phyloP scores from a whole-genome alignment of 2,888 invertebrate species.

The Euproctis similis region DNA sequence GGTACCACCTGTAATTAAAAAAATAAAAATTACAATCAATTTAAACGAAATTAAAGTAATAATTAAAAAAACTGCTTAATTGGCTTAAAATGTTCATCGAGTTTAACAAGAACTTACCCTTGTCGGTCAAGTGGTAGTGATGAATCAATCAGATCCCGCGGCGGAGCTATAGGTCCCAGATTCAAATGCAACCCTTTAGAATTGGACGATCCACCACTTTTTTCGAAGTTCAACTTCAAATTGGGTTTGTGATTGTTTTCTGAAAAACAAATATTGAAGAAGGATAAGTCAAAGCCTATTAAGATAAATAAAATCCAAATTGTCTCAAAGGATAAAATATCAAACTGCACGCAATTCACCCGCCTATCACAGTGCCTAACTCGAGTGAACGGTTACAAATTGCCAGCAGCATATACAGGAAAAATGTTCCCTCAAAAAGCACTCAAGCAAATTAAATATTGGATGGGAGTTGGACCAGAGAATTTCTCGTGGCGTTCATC shows the following conservation, averaged over 20 bases:
- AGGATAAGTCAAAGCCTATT: too few relatives aligned
- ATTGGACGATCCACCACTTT: conserved; percentile 60
- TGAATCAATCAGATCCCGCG: conserved; percentile 86
- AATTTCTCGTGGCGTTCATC: conserved; percentile 53
- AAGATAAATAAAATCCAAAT: conserved; percentile 11
- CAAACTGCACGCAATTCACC: conserved; percentile 44
- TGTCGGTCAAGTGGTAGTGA: conserved; percentile 90
- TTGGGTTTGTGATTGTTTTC: conserved; percentile 80
- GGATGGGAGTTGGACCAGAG: conserved; percentile 49
- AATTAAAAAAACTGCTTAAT: too few relatives aligned
- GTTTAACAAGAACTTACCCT: conserved; percentile 77
- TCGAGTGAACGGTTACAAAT: conserved; percentile 69
- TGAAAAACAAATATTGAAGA: too few relatives aligned
- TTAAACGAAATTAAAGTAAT: too few relatives aligned
- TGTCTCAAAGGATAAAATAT: conserved; percentile 33
- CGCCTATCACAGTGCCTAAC: conserved; percentile 52
- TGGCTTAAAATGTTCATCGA: too few relatives aligned
- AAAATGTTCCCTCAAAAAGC: conserved; percentile 66
- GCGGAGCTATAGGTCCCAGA: conserved; percentile 78
- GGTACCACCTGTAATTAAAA: conserved; percentile 86
- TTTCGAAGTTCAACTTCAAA: conserved; percentile 83
- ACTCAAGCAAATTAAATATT: conserved; percentile 74
- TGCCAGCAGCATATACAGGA: conserved; percentile 56
- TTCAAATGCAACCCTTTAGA: conserved; percentile 81
- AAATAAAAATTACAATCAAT: conserved; percentile 1